phyloP scores from a whole-genome alignment of 2,888 invertebrate species.

The Torymus texanus region DNA sequence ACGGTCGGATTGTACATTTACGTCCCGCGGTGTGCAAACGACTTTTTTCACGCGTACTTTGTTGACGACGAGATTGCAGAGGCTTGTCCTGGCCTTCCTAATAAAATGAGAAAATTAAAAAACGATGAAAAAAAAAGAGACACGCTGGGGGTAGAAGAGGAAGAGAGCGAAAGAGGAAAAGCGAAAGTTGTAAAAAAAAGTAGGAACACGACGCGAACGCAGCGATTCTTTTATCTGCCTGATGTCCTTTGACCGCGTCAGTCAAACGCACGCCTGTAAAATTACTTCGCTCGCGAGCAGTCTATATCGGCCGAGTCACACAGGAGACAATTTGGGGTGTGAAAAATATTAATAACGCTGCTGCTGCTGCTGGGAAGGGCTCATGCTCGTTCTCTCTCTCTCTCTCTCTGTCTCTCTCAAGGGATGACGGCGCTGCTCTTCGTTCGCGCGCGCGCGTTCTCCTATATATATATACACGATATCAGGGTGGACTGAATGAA shows the following conservation, averaged over 20 bases:
- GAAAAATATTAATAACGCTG: conserved; percentile 74
- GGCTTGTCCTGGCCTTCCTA: background rate
- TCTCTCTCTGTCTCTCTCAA: conserved; percentile 1
- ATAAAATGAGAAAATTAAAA: too few relatives aligned
- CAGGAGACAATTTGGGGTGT: conserved; percentile 72
- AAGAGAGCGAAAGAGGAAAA: conserved; percentile 21
- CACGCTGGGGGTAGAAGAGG: background rate
- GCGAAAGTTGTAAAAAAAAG: background rate
- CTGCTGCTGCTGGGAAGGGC: conserved; percentile 30
- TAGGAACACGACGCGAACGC: conserved; percentile 7
- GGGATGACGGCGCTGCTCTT: background rate
- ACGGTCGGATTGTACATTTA: conserved; percentile 23
- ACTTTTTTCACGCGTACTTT: conserved; percentile 5
- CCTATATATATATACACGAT: conserved; percentile 3
- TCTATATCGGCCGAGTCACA: conserved; percentile 58
- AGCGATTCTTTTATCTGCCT: conserved; percentile 61
- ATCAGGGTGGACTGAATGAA: conserved; percentile 47
- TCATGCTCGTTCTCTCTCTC: background rate
- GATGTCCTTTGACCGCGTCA: conserved; percentile 69
- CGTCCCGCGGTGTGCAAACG: background rate
- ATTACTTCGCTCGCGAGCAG: conserved; percentile 64
- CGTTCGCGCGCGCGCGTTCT: background rate
- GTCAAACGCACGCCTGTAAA: conserved; percentile 69
- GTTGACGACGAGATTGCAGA: background rate
- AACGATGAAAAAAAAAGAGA: background rate